These are phyloP conservation scores for Labeo calbasu DNA, from an alignment of 2,797 vertebrate genomes.

Conservation along the genomic window DNA sequence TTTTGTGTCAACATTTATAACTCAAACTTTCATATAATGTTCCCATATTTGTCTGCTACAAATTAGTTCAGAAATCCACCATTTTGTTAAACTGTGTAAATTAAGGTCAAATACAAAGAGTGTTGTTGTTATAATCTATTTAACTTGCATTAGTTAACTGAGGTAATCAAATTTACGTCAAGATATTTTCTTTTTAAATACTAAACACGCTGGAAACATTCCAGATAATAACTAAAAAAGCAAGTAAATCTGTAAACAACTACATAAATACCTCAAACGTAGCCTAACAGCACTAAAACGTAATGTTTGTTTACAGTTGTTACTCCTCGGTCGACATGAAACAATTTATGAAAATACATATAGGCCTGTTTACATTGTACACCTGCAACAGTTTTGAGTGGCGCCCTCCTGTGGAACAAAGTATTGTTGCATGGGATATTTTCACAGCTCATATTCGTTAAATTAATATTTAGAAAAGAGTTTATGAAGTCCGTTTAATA, in stretches of 20 bases:
- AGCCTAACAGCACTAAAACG: not conserved
- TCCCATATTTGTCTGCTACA: not conserved
- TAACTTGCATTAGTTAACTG: not conserved
- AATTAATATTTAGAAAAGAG: not conserved
- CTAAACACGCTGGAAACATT: not conserved
- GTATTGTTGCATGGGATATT: not conserved
- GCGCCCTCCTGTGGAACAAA: conserved; percentile 69
- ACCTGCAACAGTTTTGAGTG: conserved; percentile 44
- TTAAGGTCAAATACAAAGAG: not conserved
- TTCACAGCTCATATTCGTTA: conserved; percentile 1
- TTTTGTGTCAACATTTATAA: not conserved
- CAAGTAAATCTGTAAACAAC: not conserved
- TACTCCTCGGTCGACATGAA: not conserved
- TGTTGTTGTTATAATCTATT: not conserved
- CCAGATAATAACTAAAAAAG: not conserved
- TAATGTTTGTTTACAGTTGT: not conserved
- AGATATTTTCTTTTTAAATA: not conserved
- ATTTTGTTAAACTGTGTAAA: not conserved
- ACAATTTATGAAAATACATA: not conserved
- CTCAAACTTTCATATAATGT: not conserved
- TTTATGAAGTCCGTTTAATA: not conserved
- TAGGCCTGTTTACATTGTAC: not conserved
- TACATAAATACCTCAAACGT: not conserved
- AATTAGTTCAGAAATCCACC: not conserved
- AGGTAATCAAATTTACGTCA: not conserved